phyloP scores from a whole-genome alignment of 2,113 vertebrate species.

The Phoxinus phoxinus region DNA sequence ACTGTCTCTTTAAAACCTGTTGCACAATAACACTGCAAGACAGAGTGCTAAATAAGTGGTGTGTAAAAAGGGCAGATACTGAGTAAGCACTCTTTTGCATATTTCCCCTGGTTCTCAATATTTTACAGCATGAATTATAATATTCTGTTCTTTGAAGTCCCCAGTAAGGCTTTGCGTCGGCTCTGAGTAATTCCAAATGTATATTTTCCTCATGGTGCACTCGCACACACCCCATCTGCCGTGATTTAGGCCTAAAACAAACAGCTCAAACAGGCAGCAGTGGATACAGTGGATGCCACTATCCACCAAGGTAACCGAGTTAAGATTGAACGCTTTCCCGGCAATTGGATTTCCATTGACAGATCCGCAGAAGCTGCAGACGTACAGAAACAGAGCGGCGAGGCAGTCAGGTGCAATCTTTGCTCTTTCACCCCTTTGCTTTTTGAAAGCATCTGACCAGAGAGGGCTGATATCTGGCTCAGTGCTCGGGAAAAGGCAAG shows the following conservation, averaged over 20 bases:
- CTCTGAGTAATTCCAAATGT: conserved; percentile 41
- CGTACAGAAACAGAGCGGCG: conserved; percentile 49
- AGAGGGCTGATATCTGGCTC: conserved; percentile 34
- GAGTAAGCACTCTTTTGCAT: conserved; percentile 19
- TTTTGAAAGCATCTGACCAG: conserved; percentile 46
- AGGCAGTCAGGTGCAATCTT: conserved; percentile 58
- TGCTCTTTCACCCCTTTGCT: conserved; percentile 57
- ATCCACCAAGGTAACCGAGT: conserved; percentile 68
- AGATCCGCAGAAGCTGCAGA: conserved; percentile 63
- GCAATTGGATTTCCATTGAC: conserved; percentile 74
- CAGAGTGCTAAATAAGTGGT: neutral
- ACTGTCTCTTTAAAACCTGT: conserved; percentile 21
- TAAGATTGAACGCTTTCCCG: conserved; percentile 68
- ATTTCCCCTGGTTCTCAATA: conserved; percentile 10
- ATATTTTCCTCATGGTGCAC: conserved; percentile 37
- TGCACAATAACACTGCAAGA: neutral
- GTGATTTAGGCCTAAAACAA: conserved; percentile 59
- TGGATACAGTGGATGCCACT: conserved; percentile 55
- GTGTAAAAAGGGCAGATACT: conserved; percentile 17
- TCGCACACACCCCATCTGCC: conserved; percentile 41
- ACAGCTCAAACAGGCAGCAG: conserved; percentile 61
- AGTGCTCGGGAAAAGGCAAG: neutral
- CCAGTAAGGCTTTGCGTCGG: conserved; percentile 23
- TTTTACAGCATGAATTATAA: conserved; percentile 42
- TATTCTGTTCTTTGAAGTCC: conserved; percentile 26